These are phyloP conservation scores for Aproaerema taeniolella DNA, from an alignment of 2,888 invertebrate species.

Conservation along the genomic window DNA sequence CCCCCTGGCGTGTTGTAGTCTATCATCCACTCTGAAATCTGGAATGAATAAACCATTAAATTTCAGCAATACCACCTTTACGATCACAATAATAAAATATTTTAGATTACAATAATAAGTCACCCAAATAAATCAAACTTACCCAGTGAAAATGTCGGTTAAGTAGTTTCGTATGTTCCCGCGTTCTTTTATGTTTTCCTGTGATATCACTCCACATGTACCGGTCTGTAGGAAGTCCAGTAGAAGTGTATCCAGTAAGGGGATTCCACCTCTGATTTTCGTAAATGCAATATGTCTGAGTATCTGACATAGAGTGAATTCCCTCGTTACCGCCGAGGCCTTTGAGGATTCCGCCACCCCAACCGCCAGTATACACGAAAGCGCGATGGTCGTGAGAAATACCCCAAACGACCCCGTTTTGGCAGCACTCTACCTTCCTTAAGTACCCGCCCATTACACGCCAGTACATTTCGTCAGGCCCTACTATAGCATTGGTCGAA, in stretches of 20 bases:
- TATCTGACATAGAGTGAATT: slow-evolving; percentile 87
- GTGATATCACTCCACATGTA: slow-evolving; percentile 95
- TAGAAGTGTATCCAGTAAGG: slow-evolving; percentile 90
- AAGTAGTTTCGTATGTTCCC: slow-evolving; percentile 90
- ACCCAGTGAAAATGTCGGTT: slow-evolving; percentile 95
- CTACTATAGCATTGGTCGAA: slow-evolving; percentile 80
- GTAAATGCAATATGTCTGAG: slow-evolving; percentile 91
- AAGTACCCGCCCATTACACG: slow-evolving; percentile 92
- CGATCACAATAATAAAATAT: no score
- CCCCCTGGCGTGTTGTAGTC: slow-evolving; percentile 94
- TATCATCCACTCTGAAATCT: slow-evolving; percentile 94
- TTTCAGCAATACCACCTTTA: no score
- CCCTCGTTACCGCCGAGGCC: slow-evolving; percentile 68
- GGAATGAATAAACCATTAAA: no score
- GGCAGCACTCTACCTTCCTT: slow-evolving; percentile 85
- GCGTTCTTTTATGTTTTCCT: slow-evolving; percentile 88
- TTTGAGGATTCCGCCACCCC: slow-evolving; percentile 90
- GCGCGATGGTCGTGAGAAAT: slow-evolving; percentile 91
- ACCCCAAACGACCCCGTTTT: slow-evolving; percentile 92
- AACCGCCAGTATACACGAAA: slow-evolving; percentile 94
- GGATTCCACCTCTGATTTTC: slow-evolving; percentile 98
- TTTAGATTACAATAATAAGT: no score
- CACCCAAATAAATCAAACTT: slow-evolving; percentile 17
- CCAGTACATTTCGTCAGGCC: slow-evolving; percentile 89
- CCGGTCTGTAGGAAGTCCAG: slow-evolving; percentile 90